Conservation (phyloP, 2,113 vertebrate species). For the Bagarius yarrelli region DNA sequence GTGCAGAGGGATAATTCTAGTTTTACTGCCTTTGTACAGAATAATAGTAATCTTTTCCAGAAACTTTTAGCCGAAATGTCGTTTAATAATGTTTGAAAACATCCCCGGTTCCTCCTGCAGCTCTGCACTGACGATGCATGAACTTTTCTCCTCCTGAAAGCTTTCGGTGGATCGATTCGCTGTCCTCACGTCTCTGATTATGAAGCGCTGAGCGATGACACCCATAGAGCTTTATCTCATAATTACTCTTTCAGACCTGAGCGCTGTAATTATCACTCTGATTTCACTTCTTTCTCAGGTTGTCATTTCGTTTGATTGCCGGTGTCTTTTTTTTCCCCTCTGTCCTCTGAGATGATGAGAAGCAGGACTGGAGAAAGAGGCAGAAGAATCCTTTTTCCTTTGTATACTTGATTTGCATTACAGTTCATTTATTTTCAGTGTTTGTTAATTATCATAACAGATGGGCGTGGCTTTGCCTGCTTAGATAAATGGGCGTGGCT, state of each 20-base stretch:
- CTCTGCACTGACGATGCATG: neutral
- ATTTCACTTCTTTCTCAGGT: slow-evolving; percentile 46
- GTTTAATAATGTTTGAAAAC: slow-evolving; percentile 2
- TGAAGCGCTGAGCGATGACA: slow-evolving; percentile 38
- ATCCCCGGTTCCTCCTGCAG: neutral
- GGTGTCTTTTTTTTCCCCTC: slow-evolving; percentile 1
- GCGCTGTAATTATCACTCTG: slow-evolving; percentile 48
- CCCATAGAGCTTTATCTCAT: slow-evolving; percentile 42
- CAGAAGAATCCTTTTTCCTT: neutral
- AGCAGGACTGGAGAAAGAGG: too few species aligned
- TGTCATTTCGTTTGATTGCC: slow-evolving; percentile 48
- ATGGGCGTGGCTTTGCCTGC: too few species aligned
- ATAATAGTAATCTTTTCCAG: neutral
- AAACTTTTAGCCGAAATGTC: neutral
- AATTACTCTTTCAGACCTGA: slow-evolving; percentile 48
- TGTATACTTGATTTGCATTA: too few species aligned
- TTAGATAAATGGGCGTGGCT: too few species aligned
- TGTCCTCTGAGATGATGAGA: slow-evolving; percentile 26
- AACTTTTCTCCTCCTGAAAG: neutral
- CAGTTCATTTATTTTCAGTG: too few species aligned
- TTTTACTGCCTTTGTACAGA: neutral
- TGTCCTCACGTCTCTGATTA: slow-evolving; percentile 40
- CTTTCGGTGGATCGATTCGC: slow-evolving; percentile 40
- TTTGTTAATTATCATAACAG: too few species aligned
- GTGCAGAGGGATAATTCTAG: neutral